Conservation (phyloP, 1,140 invertebrate species). For the Bombus soroeensis region DNA sequence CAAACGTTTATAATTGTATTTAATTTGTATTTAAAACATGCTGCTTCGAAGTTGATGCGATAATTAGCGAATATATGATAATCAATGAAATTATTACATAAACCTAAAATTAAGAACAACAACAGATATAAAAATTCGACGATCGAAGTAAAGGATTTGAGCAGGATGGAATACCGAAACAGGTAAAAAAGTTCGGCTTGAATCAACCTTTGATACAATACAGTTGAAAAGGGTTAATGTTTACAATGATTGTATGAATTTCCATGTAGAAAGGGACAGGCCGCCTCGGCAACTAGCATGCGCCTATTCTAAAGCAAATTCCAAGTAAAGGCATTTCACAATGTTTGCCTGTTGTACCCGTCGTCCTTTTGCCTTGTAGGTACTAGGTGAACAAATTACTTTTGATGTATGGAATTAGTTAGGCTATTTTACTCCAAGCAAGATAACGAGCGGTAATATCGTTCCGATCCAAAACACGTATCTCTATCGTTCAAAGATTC, state of each 20-base stretch:
- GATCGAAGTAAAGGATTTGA: background rate
- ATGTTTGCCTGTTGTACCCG: slow-evolving; percentile 17
- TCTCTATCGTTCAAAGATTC: background rate
- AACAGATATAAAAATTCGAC: background rate
- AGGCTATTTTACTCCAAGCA: background rate
- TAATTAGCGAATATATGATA: too few species aligned
- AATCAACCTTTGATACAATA: background rate
- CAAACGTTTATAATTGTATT: too few species aligned
- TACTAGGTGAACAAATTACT: background rate
- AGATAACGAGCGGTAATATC: background rate
- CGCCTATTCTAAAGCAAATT: slow-evolving; percentile 19
- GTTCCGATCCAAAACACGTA: background rate
- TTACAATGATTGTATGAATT: slow-evolving; percentile 17
- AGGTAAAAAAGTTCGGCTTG: background rate
- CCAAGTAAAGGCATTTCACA: slow-evolving; percentile 32
- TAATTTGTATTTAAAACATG: too few species aligned
- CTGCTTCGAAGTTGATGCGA: too few species aligned
- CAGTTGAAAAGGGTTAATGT: slow-evolving; percentile 12
- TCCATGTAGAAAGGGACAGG: slow-evolving; percentile 10
- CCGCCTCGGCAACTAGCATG: background rate
- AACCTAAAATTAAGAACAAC: fast-evolving
- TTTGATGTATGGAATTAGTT: background rate
- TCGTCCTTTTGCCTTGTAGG: slow-evolving; percentile 18
- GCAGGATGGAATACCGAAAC: background rate
- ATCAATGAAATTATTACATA: background rate